These are phyloP conservation scores for Diarsia dahlii DNA, from an alignment of 2,888 invertebrate species.

Conservation along the genomic window DNA sequence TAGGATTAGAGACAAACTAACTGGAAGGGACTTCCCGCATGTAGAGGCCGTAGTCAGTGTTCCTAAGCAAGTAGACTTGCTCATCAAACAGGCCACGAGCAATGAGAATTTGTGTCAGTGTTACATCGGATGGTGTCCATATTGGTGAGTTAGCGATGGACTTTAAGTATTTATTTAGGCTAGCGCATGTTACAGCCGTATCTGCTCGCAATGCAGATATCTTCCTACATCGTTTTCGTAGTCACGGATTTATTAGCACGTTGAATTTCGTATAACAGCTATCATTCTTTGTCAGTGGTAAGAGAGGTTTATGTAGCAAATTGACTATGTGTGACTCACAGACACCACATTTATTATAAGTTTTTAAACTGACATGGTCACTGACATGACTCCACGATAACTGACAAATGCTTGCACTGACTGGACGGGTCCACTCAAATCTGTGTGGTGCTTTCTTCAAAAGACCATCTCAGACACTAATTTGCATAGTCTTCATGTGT, in stretches of 20 bases:
- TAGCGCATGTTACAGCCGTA: background rate
- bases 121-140: conserved; percentile 99
- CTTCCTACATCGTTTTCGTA: background rate
- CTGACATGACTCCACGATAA: too few species aligned
- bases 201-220: background rate
- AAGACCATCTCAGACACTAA: too few species aligned
- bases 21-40: conserved; percentile 97
- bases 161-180: conserved; percentile 18
- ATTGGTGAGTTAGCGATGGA: conserved; percentile 89
- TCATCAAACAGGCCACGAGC: conserved; percentile 98
- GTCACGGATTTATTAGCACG: background rate
- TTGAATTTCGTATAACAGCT: too few species aligned
- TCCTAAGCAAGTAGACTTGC: conserved; percentile 97
- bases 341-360: background rate
- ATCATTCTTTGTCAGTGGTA: background rate
- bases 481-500: too few species aligned
- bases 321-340: background rate
- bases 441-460: too few species aligned
- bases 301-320: background rate
- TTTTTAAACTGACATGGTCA: too few species aligned
- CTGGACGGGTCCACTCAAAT: too few species aligned
- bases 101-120: conserved; percentile 99
- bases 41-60: conserved; percentile 94
- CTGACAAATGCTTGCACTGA: too few species aligned
- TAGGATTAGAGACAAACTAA: conserved; percentile 98